Evolutionary conservation across 2,888 invertebrate genomes (phyloP).

Genomic region (Catocala fraxini): DNA sequence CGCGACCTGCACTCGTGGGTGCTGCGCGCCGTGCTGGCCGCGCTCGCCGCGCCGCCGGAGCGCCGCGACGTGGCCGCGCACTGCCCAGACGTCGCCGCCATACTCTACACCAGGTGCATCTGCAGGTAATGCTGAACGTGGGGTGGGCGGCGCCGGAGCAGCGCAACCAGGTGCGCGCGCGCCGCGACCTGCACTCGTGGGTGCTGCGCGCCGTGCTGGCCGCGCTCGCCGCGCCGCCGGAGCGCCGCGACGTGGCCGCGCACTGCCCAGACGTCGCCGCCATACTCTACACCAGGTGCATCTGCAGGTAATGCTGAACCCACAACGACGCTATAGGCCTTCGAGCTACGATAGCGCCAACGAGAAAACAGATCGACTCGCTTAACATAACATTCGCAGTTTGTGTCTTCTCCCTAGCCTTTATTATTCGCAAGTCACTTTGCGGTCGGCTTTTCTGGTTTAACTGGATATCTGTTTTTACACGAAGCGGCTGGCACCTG

Average conservation of each 20-base stretch:
- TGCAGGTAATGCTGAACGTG: conserved; percentile 71
- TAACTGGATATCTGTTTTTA: no score
- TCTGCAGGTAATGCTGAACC: conserved; percentile 63
- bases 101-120: conserved; percentile 69
- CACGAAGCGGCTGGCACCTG: no score
- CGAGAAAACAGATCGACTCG: no score
- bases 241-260: conserved; percentile 50
- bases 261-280: conserved; percentile 61
- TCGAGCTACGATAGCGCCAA: no score
- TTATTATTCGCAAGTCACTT: no score
- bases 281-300: conserved; percentile 66
- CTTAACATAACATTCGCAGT: no score
- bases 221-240: conserved; percentile 61
- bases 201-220: conserved; percentile 73
- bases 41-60: conserved; percentile 60
- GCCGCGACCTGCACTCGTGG: conserved; percentile 88
- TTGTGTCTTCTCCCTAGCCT: no score
- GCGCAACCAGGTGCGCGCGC: conserved; percentile 80
- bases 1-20: conserved; percentile 88
- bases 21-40: conserved; percentile 70
- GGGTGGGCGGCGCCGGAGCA: conserved; percentile 85
- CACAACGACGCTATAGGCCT: no score
- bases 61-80: conserved; percentile 50
- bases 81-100: conserved; percentile 57
- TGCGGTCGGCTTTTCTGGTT: no score